Evolutionary conservation across 2,888 invertebrate genomes (phyloP).

Genomic region (Callosobruchus maculatus): DNA sequence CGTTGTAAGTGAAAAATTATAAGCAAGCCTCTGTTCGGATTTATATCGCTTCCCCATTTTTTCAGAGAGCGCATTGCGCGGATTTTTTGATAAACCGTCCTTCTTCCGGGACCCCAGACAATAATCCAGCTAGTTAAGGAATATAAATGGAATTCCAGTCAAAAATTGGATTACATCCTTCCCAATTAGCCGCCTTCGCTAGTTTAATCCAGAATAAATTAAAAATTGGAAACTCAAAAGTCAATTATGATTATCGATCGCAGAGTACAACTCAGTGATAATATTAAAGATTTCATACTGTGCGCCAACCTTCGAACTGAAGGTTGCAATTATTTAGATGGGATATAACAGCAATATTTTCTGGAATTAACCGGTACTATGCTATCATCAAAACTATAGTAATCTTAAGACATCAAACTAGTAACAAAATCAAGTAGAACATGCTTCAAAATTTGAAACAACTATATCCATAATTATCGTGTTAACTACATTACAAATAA

Average conservation of each 20-base stretch:
- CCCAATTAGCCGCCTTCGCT: slow-evolving; percentile 20
- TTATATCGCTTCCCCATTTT: slow-evolving; percentile 3
- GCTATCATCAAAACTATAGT: no score
- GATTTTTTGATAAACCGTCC: slow-evolving; percentile 38
- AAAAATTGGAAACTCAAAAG: slow-evolving; percentile 9
- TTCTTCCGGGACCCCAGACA: slow-evolving; percentile 19
- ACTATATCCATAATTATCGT: no score
- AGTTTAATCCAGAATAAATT: slow-evolving; percentile 15
- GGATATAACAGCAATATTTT: no score
- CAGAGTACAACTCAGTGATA: slow-evolving; percentile 1
- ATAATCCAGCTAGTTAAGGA: slow-evolving; percentile 30
- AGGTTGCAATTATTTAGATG: no score
- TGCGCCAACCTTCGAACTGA: no score
- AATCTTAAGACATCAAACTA: no score
- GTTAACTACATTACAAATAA: no score
- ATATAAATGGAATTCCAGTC: slow-evolving; percentile 30
- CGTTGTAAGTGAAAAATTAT: not conserved
- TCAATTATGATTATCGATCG: not conserved
- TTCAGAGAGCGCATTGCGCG: slow-evolving; percentile 20
- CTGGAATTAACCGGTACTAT: no score
- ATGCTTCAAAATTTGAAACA: no score
- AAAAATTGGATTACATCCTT: slow-evolving; percentile 25
- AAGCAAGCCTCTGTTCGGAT: not conserved
- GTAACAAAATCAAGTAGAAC: no score
- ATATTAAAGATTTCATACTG: slow-evolving; percentile 9